These are phyloP conservation scores for Brotula barbata DNA, from an alignment of 2,797 vertebrate species.

Conservation along the genomic window DNA sequence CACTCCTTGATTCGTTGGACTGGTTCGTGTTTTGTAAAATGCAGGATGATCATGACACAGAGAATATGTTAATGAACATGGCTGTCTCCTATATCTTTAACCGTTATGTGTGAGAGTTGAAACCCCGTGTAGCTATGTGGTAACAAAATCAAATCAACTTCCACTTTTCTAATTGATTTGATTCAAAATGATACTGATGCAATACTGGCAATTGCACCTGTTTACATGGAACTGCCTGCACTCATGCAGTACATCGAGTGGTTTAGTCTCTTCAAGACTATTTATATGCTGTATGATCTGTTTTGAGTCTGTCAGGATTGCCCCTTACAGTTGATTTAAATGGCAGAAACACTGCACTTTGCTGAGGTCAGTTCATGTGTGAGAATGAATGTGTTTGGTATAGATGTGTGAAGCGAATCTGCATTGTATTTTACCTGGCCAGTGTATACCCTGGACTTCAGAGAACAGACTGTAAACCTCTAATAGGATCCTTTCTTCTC, in stretches of 20 bases:
- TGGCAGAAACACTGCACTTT: constrained; percentile 42
- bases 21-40: constrained; percentile 31
- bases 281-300: constrained; percentile 22
- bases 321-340: constrained; percentile 27
- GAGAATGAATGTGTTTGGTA: constrained; percentile 23
- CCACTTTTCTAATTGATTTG: constrained; percentile 21
- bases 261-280: constrained; percentile 29
- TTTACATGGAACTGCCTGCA: constrained; percentile 18
- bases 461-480: constrained; percentile 37
- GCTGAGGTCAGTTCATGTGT: constrained; percentile 33
- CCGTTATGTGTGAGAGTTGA: constrained; percentile 8
- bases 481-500: constrained; percentile 25
- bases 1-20: constrained; percentile 21
- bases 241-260: background rate
- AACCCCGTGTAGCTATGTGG: constrained; percentile 33
- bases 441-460: constrained; percentile 36
- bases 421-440: constrained; percentile 42
- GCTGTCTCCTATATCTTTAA: constrained; percentile 25
- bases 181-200: constrained; percentile 9
- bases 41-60: constrained; percentile 21
- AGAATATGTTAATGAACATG: constrained; percentile 25
- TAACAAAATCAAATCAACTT: constrained; percentile 20
- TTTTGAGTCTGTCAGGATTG: constrained; percentile 31
- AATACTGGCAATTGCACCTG: constrained; percentile 18
- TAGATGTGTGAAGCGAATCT: constrained; percentile 32